Evolutionary conservation across 1,140 invertebrate species (phyloP), one percentile per base, ranked within the genome.

Genomic region (Colletes latitarsis): DNA sequence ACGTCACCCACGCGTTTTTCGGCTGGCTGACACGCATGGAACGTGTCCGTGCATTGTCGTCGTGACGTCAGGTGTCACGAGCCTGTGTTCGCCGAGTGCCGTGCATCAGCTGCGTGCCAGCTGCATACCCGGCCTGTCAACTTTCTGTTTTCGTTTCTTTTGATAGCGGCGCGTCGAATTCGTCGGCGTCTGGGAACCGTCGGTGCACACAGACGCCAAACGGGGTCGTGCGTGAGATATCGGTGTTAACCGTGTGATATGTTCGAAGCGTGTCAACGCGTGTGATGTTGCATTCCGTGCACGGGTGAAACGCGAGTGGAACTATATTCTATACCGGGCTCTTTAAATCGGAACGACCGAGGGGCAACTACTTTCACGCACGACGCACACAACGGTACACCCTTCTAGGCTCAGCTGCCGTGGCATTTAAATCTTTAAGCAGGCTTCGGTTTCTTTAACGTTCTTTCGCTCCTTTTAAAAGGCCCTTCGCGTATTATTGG

Each of bases 11-110:
- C 30, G 69, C 69, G 39, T 70, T 70, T 80, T 75, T 80, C 62
- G 53, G 53, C 69, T 21, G 21, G 30, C 62, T 17, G 21, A 73
- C 62, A 41, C 69, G 53, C 71, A 60, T 67, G 63, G 30, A 79
- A 78, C 68, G 66, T 75, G 52, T 68, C 12, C 58, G 52, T 78
- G 77, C 46, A 77, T 75, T 62, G 41, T 55, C 74, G 57, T 6
- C 49, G 77, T 83, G 84, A 86, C 84, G 82, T 86, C 78, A 81
- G 64, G 39, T 72, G 67, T 82, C 82, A 77, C 70, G 77, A 67
- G 77, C 62, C 15, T 69, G 52, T 76, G 73, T 71, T 70, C 55
- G 69, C 49, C 78, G 58, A 80, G 67, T 80, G 67, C 64, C 63
- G 53, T 74, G 62, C 80, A 80, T 78, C 78, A 66, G 74, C 75